Conservation (phyloP, 2,113 vertebrate genomes). For the Sus scrofa region DNA sequence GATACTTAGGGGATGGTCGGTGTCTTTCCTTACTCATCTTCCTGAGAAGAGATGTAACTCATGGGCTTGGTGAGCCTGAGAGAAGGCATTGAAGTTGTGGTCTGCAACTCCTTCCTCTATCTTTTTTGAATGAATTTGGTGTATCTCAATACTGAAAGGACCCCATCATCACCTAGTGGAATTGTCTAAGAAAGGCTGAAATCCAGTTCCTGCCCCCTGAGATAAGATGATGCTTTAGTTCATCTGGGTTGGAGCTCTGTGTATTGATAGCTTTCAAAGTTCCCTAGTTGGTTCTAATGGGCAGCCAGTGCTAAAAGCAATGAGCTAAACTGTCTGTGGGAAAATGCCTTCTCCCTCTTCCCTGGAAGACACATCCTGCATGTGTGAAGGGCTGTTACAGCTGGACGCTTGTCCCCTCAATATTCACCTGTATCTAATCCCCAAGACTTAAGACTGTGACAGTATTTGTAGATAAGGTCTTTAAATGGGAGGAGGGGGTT, state of each 20-base stretch:
- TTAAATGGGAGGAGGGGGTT: not conserved
- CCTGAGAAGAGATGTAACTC: not conserved
- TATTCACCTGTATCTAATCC: not conserved
- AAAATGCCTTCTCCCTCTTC: not conserved
- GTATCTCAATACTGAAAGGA: not conserved
- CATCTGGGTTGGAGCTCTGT: not conserved
- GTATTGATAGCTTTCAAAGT: not conserved
- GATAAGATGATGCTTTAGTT: not conserved
- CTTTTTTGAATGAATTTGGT: not conserved
- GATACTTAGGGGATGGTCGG: rapidly evolving
- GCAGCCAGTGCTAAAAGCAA: not conserved
- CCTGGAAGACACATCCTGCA: not conserved
- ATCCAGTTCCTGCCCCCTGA: rapidly evolving
- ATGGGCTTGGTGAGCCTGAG: not conserved
- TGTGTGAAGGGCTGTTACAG: not conserved
- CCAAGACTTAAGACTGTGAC: not conserved
- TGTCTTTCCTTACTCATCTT: not conserved
- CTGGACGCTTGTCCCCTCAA: not conserved
- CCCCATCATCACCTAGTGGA: not conserved
- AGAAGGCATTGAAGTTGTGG: not conserved
- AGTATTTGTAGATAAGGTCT: not conserved
- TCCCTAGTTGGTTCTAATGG: not conserved
- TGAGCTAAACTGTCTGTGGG: not conserved
- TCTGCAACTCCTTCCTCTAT: no score
- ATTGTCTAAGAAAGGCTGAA: not conserved